Conservation (phyloP, 2,797 vertebrate species). For the Anomalospiza imberbis region DNA sequence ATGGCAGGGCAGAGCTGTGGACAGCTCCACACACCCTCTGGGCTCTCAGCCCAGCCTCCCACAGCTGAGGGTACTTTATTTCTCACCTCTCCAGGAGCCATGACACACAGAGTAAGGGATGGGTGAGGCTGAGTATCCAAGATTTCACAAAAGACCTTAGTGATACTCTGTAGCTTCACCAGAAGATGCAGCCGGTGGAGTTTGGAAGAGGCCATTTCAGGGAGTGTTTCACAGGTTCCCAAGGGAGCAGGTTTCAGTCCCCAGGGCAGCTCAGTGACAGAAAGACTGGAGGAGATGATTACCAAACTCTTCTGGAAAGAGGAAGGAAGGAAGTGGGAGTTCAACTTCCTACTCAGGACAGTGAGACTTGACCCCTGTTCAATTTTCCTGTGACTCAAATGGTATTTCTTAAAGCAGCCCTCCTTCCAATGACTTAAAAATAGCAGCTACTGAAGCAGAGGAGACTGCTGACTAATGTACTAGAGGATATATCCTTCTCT, state of each 20-base stretch:
- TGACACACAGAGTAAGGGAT: background rate
- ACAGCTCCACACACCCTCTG: background rate
- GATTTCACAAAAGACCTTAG: background rate
- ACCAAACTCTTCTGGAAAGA: background rate
- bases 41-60: background rate
- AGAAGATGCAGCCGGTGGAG: background rate
- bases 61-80: background rate
- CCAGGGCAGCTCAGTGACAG: background rate
- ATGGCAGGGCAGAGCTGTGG: background rate
- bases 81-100: background rate
- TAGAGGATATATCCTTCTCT: background rate
- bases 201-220: background rate
- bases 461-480: conserved; percentile 29
- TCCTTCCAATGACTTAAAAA: conserved; percentile 1
- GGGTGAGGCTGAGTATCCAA: background rate
- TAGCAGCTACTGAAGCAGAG: background rate
- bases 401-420: conserved; percentile 43
- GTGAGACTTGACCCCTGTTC: conserved; percentile 1
- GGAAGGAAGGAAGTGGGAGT: conserved; percentile 41
- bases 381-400: conserved; percentile 34
- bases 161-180: background rate
- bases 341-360: conserved; percentile 37
- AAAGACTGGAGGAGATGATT: background rate
- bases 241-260: background rate
- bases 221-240: background rate